Percentiles rank a stretch among this genome's conserved stretches.
phyloP scores from a whole-genome alignment of 2,888 invertebrate species.

The Bhutanitis thaidina region DNA sequence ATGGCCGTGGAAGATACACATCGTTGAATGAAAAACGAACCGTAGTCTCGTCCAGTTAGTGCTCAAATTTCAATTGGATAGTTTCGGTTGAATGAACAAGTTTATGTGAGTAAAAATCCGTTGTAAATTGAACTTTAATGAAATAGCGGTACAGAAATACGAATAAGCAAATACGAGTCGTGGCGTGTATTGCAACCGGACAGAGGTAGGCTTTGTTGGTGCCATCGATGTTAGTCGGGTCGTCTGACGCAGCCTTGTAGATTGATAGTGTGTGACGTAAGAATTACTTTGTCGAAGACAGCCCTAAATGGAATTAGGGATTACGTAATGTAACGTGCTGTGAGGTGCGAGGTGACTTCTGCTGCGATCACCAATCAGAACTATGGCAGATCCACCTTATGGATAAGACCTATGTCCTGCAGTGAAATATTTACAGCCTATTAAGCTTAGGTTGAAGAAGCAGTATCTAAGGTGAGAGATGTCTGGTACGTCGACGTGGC shows the following conservation, averaged over 20 bases:
- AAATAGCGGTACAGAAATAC: slow-evolving; percentile 13
- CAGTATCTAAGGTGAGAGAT: no score
- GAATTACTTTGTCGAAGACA: slow-evolving; percentile 5
- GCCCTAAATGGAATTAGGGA: background rate
- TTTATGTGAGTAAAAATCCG: slow-evolving; percentile 12
- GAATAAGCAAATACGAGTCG: slow-evolving; percentile 7
- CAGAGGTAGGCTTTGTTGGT: slow-evolving; percentile 29
- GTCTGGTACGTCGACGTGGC: no score
- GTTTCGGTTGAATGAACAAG: background rate
- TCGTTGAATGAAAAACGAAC: slow-evolving; percentile 22
- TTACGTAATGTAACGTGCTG: no score
- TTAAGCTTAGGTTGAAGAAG: no score
- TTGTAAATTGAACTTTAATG: slow-evolving; percentile 15
- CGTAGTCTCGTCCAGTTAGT: slow-evolving; percentile 6
- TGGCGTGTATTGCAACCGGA: slow-evolving; percentile 21
- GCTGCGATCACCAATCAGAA: no score
- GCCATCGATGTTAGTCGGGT: slow-evolving; percentile 30
- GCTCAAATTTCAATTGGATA: background rate
- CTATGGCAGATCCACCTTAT: no score
- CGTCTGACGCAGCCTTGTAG: slow-evolving; percentile 14
- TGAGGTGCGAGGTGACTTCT: no score
- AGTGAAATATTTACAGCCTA: no score
- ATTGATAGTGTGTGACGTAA: slow-evolving; percentile 7
- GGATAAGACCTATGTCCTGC: no score
- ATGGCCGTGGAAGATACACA: slow-evolving; percentile 31